Evolutionary conservation across 2,888 invertebrate genomes (phyloP).

Genomic region (Blera fallax): DNA sequence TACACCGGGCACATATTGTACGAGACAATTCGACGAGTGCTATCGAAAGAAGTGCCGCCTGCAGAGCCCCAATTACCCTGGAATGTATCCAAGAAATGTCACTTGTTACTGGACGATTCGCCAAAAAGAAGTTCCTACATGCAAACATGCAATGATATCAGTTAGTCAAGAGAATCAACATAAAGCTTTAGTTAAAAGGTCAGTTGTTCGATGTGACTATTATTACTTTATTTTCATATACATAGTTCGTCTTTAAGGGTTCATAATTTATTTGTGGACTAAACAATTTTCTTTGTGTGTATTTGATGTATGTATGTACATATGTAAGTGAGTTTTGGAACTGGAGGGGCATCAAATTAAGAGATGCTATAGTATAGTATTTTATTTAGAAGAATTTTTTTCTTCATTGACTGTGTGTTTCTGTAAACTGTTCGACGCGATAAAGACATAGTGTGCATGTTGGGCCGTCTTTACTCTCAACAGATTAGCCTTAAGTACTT

Average conservation of each 20-base stretch:
- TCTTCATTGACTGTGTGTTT: too few relatives aligned
- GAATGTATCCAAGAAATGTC: constrained; percentile 90
- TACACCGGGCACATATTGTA: constrained; percentile 92
- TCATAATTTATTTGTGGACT: not conserved
- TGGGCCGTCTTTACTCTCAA: too few relatives aligned
- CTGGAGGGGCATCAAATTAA: not conserved
- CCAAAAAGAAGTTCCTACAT: constrained; percentile 92
- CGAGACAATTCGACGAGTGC: constrained; percentile 92
- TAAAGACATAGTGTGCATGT: too few relatives aligned
- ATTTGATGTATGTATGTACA: not conserved
- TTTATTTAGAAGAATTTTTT: too few relatives aligned
- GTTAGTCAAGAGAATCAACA: constrained; percentile 90
- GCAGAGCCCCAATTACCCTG: constrained; percentile 95
- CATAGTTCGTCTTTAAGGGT: not conserved
- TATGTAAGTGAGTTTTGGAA: not conserved
- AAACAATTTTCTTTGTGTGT: too few relatives aligned
- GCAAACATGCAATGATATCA: constrained; percentile 95
- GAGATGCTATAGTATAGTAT: too few relatives aligned
- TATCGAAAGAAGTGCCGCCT: constrained; percentile 92
- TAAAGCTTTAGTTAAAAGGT: constrained; percentile 81
- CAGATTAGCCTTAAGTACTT: too few relatives aligned
- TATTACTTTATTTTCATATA: not conserved
- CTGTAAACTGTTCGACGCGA: too few relatives aligned
- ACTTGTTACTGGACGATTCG: constrained; percentile 94
- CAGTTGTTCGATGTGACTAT: constrained; percentile 60